These are phyloP conservation scores for Pyralis farinalis DNA, from an alignment of 2,888 invertebrate species.

Conservation along the genomic window DNA sequence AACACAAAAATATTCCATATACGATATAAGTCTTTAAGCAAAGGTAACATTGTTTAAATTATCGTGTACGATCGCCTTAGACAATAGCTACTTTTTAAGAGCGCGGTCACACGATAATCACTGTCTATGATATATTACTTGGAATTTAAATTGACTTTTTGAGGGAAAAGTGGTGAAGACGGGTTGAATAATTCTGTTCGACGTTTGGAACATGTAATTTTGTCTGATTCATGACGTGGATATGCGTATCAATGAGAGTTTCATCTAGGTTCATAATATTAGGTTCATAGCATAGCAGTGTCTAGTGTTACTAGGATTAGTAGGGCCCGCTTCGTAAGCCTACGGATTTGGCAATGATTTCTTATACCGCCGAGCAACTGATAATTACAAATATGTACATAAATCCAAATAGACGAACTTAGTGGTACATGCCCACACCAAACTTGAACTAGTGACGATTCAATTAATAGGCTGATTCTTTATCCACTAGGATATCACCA, in stretches of 20 bases:
- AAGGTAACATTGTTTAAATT: slow-evolving; percentile 8
- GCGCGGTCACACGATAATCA: slow-evolving; percentile 14
- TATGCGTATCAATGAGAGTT: too few species aligned
- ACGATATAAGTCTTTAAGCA: slow-evolving; percentile 8
- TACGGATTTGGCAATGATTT: too few species aligned
- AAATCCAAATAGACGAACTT: too few species aligned
- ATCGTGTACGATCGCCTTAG: slow-evolving; percentile 5
- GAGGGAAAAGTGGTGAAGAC: slow-evolving; percentile 8
- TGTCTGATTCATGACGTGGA: too few species aligned
- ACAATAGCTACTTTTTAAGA: slow-evolving; percentile 7
- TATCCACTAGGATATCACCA: too few species aligned
- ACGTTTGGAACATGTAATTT: neutral
- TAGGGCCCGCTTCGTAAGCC: too few species aligned
- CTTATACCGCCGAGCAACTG: too few species aligned
- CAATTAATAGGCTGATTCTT: too few species aligned
- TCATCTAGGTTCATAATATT: neutral
- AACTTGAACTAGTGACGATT: too few species aligned
- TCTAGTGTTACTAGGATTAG: too few species aligned
- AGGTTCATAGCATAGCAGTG: neutral
- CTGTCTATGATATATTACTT: slow-evolving; percentile 15
- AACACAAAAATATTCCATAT: slow-evolving; percentile 7
- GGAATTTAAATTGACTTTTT: slow-evolving; percentile 14
- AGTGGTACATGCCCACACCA: too few species aligned
- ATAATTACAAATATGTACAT: too few species aligned
- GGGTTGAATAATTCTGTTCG: neutral